Conservation (phyloP, 2,888 invertebrate genomes). For the Macrosiphum euphorbiae region DNA sequence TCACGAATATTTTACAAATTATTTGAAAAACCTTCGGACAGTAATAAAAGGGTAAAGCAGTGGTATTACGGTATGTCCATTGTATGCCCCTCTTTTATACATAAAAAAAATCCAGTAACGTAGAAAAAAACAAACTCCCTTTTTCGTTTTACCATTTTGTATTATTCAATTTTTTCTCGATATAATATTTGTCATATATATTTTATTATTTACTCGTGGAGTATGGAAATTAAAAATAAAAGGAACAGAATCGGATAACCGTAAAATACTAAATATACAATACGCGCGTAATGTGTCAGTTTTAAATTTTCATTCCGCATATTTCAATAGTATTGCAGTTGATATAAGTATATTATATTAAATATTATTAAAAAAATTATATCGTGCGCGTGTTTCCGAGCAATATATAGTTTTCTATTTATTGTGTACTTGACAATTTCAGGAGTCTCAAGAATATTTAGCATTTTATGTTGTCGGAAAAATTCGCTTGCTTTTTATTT, state of each 20-base stretch:
- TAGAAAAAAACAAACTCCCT: not conserved
- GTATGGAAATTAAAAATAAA: not conserved
- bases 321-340: not conserved
- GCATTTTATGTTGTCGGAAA: not conserved
- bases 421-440: constrained; percentile 4
- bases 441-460: constrained; percentile 39
- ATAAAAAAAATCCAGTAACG: not conserved
- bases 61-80: not conserved
- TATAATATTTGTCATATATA: not conserved
- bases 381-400: not conserved
- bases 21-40: not conserved
- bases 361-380: not conserved
- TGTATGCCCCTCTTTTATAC: not conserved
- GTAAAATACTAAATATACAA: not conserved
- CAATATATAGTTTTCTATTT: not conserved
- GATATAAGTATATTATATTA: not conserved
- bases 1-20: not conserved
- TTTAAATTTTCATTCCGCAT: not conserved
- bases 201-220: not conserved
- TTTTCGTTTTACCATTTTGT: not conserved
- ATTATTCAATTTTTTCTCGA: not conserved
- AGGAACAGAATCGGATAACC: not conserved
- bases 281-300: not conserved
- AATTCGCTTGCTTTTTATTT: not conserved
- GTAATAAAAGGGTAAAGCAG: constrained; percentile 15